A percentile compares a stretch with the other conserved stretches of the same genome.
phyloP scores from a whole-genome alignment of 2,797 vertebrate species.

The Peromyscus melanophrys region DNA sequence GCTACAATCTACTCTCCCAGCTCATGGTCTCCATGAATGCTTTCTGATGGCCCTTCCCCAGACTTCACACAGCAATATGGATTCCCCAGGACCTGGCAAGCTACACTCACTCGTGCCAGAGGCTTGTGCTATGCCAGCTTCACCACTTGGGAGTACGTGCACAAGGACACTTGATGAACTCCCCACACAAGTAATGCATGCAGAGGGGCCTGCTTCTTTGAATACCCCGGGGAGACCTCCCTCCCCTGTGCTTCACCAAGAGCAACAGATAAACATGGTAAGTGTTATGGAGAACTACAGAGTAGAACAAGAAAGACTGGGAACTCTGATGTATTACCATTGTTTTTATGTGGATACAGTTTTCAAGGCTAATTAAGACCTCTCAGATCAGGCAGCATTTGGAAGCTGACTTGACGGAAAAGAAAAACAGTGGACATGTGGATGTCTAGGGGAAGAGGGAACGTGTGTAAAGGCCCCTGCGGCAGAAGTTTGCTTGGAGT shows the following conservation, averaged over 20 bases:
- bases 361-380: neutral
- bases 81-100: neutral
- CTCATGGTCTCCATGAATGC: neutral
- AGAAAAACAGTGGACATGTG: neutral
- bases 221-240: neutral
- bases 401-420: neutral
- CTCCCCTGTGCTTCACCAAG: neutral
- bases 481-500: neutral
- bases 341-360: neutral
- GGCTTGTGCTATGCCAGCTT: fast-evolving
- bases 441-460: neutral
- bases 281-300: neutral
- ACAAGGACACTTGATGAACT: neutral
- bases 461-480: neutral
- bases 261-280: neutral
- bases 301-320: neutral
- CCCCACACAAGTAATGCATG: neutral
- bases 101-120: fast-evolving
- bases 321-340: neutral
- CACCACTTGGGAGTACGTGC: fast-evolving
- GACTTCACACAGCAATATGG: fast-evolving
- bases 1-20: neutral
- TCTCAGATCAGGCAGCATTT: neutral
- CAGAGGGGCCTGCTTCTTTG: neutral
- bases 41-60: neutral